Conservation (phyloP, 1,140 invertebrate genomes). For the Sycophaga agraensis region DNA sequence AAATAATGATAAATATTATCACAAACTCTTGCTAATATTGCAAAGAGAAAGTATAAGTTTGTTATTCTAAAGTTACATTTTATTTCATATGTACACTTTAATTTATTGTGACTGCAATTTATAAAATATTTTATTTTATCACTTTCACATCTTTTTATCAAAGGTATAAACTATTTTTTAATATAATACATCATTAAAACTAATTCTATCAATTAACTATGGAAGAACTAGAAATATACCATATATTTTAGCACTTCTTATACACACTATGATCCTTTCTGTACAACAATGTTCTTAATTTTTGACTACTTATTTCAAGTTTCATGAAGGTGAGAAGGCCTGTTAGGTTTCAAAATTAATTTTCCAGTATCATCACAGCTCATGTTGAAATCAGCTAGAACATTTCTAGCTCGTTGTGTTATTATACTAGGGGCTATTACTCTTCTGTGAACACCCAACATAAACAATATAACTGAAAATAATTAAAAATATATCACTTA, state of each 20-base stretch:
- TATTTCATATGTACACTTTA: no score
- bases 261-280: not conserved
- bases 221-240: not conserved
- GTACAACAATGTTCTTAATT: slow-evolving; percentile 16
- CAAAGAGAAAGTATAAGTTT: no score
- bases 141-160: not conserved
- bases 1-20: no score
- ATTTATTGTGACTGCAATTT: no score
- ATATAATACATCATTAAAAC: slow-evolving; percentile 2
- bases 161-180: no score
- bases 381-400: slow-evolving; percentile 95
- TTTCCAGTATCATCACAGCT: slow-evolving; percentile 96
- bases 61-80: no score
- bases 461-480: slow-evolving; percentile 78
- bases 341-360: slow-evolving; percentile 77
- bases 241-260: not conserved
- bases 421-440: slow-evolving; percentile 97
- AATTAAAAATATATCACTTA: slow-evolving; percentile 3
- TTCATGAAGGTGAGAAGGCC: slow-evolving; percentile 52
- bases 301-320: slow-evolving; percentile 39
- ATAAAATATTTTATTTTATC: not conserved
- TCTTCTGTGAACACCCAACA: slow-evolving; percentile 90
- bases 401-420: slow-evolving; percentile 82
- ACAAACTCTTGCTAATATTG: no score
- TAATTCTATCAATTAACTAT: slow-evolving; percentile 25